Conservation (phyloP, 2,113 vertebrate genomes). For the Stercorarius parasiticus region DNA sequence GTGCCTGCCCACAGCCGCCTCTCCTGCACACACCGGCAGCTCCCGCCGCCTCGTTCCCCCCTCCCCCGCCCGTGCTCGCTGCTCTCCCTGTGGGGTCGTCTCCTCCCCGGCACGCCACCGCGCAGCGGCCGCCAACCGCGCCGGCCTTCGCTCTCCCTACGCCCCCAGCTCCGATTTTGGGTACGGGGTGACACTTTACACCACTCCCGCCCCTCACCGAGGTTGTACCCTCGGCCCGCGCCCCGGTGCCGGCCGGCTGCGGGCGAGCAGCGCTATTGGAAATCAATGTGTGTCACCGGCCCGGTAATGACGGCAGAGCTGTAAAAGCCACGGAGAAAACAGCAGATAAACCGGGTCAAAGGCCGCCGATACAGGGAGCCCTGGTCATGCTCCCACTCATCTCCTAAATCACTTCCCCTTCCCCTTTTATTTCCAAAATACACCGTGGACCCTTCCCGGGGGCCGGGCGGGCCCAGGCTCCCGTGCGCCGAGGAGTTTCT, state of each 20-base stretch:
- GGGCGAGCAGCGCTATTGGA: not conserved
- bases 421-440: not conserved
- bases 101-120: not conserved
- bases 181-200: not conserved
- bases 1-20: not conserved
- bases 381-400: not conserved
- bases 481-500: not conserved
- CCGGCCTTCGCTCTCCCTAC: rapidly evolving
- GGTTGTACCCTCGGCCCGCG: not conserved
- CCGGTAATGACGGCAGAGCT: not conserved
- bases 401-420: not conserved
- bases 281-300: slow-evolving; percentile 12
- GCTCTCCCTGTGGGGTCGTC: rapidly evolving
- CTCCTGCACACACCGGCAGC: not conserved
- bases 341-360: not conserved
- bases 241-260: not conserved
- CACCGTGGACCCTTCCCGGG: not conserved
- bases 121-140: not conserved
- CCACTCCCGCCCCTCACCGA: not conserved
- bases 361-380: not conserved
- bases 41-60: not conserved
- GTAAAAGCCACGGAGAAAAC: not conserved
- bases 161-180: not conserved
- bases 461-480: not conserved
- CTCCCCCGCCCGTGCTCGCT: too few species aligned